These are phyloP conservation scores for Philaenus spumarius DNA, from an alignment of 1,140 invertebrate species.

Conservation along the genomic window DNA sequence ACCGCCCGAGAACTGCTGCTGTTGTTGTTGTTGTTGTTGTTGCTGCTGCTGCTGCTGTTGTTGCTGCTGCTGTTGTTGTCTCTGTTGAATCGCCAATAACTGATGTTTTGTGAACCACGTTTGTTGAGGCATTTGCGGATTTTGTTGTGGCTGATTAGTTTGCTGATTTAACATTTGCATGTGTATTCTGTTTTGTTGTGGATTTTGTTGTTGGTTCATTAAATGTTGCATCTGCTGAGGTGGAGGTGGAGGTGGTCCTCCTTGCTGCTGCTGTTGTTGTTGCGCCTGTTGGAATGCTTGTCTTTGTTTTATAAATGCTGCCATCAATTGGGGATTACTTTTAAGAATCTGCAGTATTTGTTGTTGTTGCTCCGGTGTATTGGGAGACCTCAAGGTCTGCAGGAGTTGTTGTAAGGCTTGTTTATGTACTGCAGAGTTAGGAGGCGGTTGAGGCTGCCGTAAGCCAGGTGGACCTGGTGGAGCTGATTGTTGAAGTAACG, in stretches of 20 bases:
- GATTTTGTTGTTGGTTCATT: constrained; percentile 32
- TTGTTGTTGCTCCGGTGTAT: constrained; percentile 86
- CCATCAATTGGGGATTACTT: constrained; percentile 92
- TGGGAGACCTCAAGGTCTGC: constrained; percentile 79
- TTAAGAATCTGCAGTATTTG: constrained; percentile 90
- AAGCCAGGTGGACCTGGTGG: constrained; percentile 33
- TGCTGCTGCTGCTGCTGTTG: constrained; percentile 45
- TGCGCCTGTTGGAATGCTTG: constrained; percentile 48
- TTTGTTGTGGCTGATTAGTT: constrained; percentile 41
- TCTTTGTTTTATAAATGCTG: constrained; percentile 90
- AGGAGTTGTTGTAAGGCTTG: constrained; percentile 85
- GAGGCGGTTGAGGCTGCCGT: constrained; percentile 19
- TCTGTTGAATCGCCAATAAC: constrained; percentile 44
- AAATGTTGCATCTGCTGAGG: constrained; percentile 37
- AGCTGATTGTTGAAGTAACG: constrained; percentile 26
- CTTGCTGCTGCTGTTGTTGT: constrained; percentile 35
- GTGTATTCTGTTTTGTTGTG: constrained; percentile 37
- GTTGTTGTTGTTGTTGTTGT: constrained; percentile 45
- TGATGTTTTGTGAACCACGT: constrained; percentile 51
- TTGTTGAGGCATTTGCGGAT: constrained; percentile 42
- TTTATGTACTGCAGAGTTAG: constrained; percentile 43
- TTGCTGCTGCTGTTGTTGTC: constrained; percentile 45
- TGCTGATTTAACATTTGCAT: constrained; percentile 38
- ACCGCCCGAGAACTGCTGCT: constrained; percentile 35
- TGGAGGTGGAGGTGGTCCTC: constrained; percentile 34